These are phyloP conservation scores for Archivesica marissinica DNA, from an alignment of 1,140 invertebrate genomes.

Conservation along the genomic window DNA sequence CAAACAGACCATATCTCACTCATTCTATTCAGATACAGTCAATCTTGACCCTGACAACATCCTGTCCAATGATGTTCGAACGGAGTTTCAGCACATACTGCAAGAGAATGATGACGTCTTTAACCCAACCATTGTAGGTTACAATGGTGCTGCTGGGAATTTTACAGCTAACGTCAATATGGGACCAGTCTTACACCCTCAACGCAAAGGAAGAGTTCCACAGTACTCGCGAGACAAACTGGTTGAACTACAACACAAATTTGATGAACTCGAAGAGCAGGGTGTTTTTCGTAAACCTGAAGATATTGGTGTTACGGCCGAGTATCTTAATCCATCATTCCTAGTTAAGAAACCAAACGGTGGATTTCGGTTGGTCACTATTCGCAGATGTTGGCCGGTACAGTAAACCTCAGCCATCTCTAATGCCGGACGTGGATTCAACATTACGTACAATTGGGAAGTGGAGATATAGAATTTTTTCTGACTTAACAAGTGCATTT, in stretches of 20 bases:
- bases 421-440: constrained; percentile 65
- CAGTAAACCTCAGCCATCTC: constrained; percentile 52
- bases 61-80: neutral
- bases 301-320: too few relatives aligned
- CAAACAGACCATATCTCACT: neutral
- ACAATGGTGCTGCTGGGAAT: constrained; percentile 43
- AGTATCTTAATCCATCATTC: constrained; percentile 66
- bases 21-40: constrained; percentile 21
- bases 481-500: constrained; percentile 64
- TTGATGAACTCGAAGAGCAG: constrained; percentile 43
- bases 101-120: constrained; percentile 27
- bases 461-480: constrained; percentile 61
- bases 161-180: constrained; percentile 57
- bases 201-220: constrained; percentile 59
- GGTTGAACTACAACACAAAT: constrained; percentile 39
- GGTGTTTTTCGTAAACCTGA: constrained; percentile 61
- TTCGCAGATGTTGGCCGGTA: constrained; percentile 61
- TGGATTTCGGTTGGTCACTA: constrained; percentile 58
- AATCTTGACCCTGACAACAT: constrained; percentile 20
- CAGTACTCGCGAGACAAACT: constrained; percentile 50
- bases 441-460: constrained; percentile 38
- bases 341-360: constrained; percentile 63
- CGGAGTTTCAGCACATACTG: constrained; percentile 10
- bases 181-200: constrained; percentile 60
- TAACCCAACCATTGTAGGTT: neutral